phyloP scores from a whole-genome alignment of 2,113 vertebrate species.

The Sisor rabdophorus region DNA sequence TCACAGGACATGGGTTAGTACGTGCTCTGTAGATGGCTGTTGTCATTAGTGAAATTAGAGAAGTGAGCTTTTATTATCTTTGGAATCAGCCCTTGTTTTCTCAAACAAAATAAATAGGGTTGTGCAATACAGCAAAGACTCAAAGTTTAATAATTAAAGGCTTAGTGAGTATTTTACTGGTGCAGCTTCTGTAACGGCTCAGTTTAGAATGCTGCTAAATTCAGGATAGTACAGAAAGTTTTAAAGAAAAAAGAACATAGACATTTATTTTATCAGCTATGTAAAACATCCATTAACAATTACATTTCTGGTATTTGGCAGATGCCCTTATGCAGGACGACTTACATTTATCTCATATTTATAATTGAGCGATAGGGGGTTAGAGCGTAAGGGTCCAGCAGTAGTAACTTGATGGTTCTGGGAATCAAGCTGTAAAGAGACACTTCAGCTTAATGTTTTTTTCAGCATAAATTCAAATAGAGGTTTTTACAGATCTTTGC shows the following conservation, averaged over 20 bases:
- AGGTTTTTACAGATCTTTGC: no score
- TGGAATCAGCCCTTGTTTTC: conserved; percentile 21
- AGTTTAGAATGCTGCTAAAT: background rate
- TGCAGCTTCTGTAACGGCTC: background rate
- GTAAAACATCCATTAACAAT: background rate
- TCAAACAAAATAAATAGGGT: conserved; percentile 23
- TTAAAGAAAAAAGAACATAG: background rate
- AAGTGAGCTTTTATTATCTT: conserved; percentile 12
- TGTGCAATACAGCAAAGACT: conserved; percentile 6
- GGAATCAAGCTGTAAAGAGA: no score
- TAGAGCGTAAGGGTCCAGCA: no score
- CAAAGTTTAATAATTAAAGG: conserved; percentile 37
- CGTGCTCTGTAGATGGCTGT: background rate
- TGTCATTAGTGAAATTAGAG: background rate
- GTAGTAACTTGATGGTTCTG: no score
- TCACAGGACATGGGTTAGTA: background rate
- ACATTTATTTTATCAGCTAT: background rate
- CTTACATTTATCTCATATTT: background rate
- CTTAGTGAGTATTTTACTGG: conserved; percentile 2
- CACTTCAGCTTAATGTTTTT: no score
- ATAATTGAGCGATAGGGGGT: no score
- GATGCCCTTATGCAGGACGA: background rate
- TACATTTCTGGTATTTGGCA: no score
- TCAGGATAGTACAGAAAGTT: background rate
- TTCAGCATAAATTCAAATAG: no score